Evolutionary conservation across 2,888 invertebrate genomes (phyloP).

Genomic region (Theristus sp.): DNA sequence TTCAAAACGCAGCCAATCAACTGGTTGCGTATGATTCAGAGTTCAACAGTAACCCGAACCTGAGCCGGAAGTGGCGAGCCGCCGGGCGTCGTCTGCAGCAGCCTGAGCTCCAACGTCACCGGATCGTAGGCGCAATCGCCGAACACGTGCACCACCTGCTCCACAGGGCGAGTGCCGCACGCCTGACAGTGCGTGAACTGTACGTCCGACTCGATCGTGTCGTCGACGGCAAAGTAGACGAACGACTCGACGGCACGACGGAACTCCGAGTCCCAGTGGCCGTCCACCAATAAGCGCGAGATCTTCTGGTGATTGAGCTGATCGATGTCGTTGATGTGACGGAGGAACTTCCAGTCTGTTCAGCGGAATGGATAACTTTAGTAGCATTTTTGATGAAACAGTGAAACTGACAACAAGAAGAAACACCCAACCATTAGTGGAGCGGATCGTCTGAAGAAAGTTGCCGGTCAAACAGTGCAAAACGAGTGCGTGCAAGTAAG

Average conservation of each 20-base stretch:
- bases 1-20: too few species aligned
- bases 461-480: slow-evolving; percentile 5
- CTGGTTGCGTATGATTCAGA: too few species aligned
- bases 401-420: neutral
- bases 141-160: neutral
- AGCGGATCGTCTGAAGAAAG: slow-evolving; percentile 1
- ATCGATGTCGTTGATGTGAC: slow-evolving; percentile 6
- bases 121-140: slow-evolving; percentile 2
- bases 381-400: neutral
- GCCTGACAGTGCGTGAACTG: slow-evolving; percentile 3
- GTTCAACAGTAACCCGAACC: slow-evolving; percentile 6
- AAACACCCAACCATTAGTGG: neutral
- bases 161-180: neutral
- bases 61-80: slow-evolving; percentile 6
- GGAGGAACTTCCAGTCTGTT: slow-evolving; percentile 2
- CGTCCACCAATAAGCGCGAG: neutral
- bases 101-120: slow-evolving; percentile 1
- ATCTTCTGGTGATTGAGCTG: slow-evolving; percentile 3
- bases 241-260: slow-evolving; percentile 3
- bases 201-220: too few species aligned
- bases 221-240: slow-evolving; percentile 1
- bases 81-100: neutral
- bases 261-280: slow-evolving; percentile 1
- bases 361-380: neutral
- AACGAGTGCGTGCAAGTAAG: slow-evolving; percentile 6